Evolutionary conservation across 2,113 vertebrate genomes (phyloP), one percentile per base, ranked within the genome.

Genomic region (Heterochromis multidens): DNA sequence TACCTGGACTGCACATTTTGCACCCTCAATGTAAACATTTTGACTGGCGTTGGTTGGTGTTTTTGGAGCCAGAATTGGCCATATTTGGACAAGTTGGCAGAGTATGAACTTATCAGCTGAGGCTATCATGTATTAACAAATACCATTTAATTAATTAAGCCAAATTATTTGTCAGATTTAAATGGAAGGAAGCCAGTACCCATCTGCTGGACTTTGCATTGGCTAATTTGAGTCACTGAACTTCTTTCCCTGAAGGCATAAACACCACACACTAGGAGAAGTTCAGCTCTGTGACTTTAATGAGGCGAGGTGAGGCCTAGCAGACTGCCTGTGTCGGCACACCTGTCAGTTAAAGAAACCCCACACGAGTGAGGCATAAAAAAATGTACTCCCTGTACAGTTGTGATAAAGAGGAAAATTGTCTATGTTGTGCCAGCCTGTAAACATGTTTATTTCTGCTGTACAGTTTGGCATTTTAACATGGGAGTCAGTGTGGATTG

Each of bases 171-270:
- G 12, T 65, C 62, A 65, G 62, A 65, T 65, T 65, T 23, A 40
- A 25, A 25, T 8, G 7, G 62, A 65, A 0, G 2, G 35, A 8
- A 9, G 12, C 4, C 33, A 0, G 21, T 0, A 16, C 0, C 4
- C 14, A 40, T 40, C 62, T 65, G 40, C 35, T 40, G 62, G 62
- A 40, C 0, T 40, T 65, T 4, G 25, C 10, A 1, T 13, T n/a
- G 19, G 35, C 0, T 23, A 14, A 65, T 25, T 65, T 1, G 0
- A 65, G 21, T 65, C 4, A 23, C 21, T 25, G n/a, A 67, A 37
- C n/a, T 8, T 67, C n/a, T 67, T 67, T 67, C 7, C 14, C 13
- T 16, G 1, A 40, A 25, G 35, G 21, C 21, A 21, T n/a, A 23
- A 37, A 65, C 62, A 23, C 23, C 35, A 40, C 0, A 37, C 4